These are phyloP conservation scores for Heptranchias perlo DNA, from an alignment of 2,113 vertebrate genomes.

Conservation along the genomic window DNA sequence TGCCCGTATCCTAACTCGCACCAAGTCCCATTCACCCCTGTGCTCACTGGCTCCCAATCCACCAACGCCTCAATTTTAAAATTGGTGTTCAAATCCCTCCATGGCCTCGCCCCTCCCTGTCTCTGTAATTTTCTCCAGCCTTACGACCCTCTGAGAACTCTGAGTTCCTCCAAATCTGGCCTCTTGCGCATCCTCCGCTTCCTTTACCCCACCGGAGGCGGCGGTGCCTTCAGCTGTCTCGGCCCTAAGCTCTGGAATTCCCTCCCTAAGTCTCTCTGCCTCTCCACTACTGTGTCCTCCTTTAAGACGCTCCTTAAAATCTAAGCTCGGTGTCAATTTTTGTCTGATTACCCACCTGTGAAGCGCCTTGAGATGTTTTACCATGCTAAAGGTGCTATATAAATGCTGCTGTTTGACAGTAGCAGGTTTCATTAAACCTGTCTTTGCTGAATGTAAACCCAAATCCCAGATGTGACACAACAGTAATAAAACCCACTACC, in stretches of 20 bases:
- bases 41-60: too few relatives aligned
- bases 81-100: too few relatives aligned
- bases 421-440: neutral
- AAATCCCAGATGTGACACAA: neutral
- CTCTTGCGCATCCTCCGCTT: neutral
- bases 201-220: neutral
- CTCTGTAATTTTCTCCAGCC: neutral
- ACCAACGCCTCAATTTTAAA: too few relatives aligned
- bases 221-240: neutral
- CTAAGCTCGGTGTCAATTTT: neutral
- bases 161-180: neutral
- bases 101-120: too few relatives aligned
- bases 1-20: too few relatives aligned
- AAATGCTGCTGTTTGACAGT: neutral
- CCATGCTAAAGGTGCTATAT: neutral
- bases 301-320: neutral
- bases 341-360: neutral
- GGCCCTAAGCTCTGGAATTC: neutral
- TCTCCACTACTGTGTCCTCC: too few relatives aligned
- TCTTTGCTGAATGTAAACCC: neutral
- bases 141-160: neutral
- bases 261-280: neutral
- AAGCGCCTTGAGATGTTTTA: neutral
- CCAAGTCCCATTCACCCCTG: too few relatives aligned
- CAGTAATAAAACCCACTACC: neutral